Evolutionary conservation across 2,113 vertebrate species (phyloP), one percentile per base, ranked within the genome.

Genomic region (Gallinago jamesoni): DNA sequence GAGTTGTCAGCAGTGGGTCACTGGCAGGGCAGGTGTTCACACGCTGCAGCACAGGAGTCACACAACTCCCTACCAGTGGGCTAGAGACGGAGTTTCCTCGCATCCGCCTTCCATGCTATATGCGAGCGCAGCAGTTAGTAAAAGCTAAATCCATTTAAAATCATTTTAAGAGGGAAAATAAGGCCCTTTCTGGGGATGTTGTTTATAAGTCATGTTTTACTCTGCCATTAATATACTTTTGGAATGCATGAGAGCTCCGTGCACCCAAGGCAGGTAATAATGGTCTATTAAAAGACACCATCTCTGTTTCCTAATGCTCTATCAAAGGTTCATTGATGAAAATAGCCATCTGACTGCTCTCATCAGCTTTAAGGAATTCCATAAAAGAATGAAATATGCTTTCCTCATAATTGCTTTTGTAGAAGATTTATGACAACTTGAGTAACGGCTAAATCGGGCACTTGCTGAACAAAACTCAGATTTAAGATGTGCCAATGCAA

Each of bases 311-410:
- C 91, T 98, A 97, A 97, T 97, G 95, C 76, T 94, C 95, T 96
- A 87, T 95, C 93, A 97, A 97, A 98, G 89, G 94, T 86, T 97
- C 96, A 91, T 93, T 97, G 96, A 97, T 96, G 94, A 97, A 97
- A 97, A 87, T 68, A 93, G 94, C 86, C 96, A 96, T 93, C 96
- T 94, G 95, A 92, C 95, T 96, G 90, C 87, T 95, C 93, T 96
- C 81, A 80, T 94, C 96, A 94, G 70, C 96, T 98, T 97, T 92
- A 97, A 97, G 94, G 69, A 94, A 92, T 95, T 97, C 94, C 89
- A 94, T 85, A 93, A 97, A 97, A 89, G 93, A 95, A 97, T 96
- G 85, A 97, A 97, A 97, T 96, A 93, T 56, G 63, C 83, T 92
- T 94, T 84, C 90, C 94, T 96, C 78, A 56, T 69, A 91, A 91